Evolutionary conservation across 2,888 invertebrate genomes (phyloP).

Genomic region (Agrotis segetum): DNA sequence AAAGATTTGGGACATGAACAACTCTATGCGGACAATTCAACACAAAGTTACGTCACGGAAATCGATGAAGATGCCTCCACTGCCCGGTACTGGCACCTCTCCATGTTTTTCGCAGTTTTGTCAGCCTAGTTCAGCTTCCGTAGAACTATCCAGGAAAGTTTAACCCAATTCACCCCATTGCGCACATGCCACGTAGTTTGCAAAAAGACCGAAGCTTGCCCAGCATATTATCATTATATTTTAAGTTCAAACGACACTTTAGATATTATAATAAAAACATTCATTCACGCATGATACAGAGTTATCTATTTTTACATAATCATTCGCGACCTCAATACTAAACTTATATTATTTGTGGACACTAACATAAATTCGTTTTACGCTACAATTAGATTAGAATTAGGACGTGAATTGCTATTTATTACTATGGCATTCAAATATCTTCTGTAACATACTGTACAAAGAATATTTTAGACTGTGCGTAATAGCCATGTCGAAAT

Average conservation of each 20-base stretch:
- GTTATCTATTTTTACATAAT: slow-evolving; percentile 66
- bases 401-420: slow-evolving; percentile 65
- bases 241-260: slow-evolving; percentile 31
- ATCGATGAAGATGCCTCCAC: slow-evolving; percentile 47
- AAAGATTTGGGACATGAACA: slow-evolving; percentile 54
- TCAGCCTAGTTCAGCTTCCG: slow-evolving; percentile 38
- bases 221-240: slow-evolving; percentile 10
- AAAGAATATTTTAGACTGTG: slow-evolving; percentile 54
- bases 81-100: slow-evolving; percentile 56
- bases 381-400: slow-evolving; percentile 63
- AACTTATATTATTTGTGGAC: slow-evolving; percentile 60
- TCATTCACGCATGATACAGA: slow-evolving; percentile 42
- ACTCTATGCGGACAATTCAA: slow-evolving; percentile 45
- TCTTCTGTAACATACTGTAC: slow-evolving; percentile 49
- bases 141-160: slow-evolving; percentile 45
- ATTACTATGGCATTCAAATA: slow-evolving; percentile 60
- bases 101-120: slow-evolving; percentile 56
- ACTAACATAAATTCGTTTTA: slow-evolving; percentile 62
- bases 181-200: slow-evolving; percentile 19
- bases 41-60: slow-evolving; percentile 55
- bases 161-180: slow-evolving; percentile 33
- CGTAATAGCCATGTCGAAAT: slow-evolving; percentile 59
- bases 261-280: slow-evolving; percentile 44
- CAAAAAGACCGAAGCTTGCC: slow-evolving; percentile 18
- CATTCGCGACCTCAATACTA: slow-evolving; percentile 62